Conservation (phyloP, 2,888 invertebrate genomes). For the Seladonia tumulorum region DNA sequence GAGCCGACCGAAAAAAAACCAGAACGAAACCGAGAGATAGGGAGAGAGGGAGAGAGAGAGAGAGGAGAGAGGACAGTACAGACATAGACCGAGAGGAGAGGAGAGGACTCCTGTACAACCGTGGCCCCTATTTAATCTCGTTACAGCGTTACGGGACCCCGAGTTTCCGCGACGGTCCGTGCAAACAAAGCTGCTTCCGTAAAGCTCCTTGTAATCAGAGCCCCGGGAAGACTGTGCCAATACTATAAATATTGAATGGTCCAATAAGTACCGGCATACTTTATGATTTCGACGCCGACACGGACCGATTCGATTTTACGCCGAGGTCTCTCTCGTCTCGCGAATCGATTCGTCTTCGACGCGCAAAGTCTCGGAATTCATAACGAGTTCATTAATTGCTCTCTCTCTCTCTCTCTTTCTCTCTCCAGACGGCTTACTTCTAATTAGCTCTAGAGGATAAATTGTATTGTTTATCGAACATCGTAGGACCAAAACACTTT, state of each 20-base stretch:
- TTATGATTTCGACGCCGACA: background rate
- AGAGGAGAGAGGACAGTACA: too few relatives aligned
- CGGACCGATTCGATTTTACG: background rate
- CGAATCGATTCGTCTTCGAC: background rate
- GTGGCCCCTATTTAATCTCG: slow-evolving; percentile 8
- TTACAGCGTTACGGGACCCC: slow-evolving; percentile 12
- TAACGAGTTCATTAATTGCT: background rate
- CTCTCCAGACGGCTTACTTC: background rate
- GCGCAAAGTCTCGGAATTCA: background rate
- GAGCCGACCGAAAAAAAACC: background rate
- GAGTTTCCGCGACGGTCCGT: slow-evolving; percentile 16
- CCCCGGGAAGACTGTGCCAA: background rate
- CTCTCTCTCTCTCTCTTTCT: background rate
- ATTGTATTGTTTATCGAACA: background rate
- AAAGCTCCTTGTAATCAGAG: slow-evolving; percentile 19
- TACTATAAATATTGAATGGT: slow-evolving; percentile 18
- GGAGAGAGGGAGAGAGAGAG: background rate
- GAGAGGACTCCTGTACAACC: background rate
- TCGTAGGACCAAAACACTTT: background rate
- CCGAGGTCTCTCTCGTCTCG: background rate
- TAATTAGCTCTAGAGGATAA: background rate
- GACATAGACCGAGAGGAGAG: too few relatives aligned
- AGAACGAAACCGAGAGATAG: background rate
- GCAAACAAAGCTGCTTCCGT: slow-evolving; percentile 20
- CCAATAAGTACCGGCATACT: slow-evolving; percentile 10